A percentile compares a stretch with the other conserved stretches of the same genome.
phyloP scores from a whole-genome alignment of 2,113 vertebrate genomes.

The Pterocles orientalis region DNA sequence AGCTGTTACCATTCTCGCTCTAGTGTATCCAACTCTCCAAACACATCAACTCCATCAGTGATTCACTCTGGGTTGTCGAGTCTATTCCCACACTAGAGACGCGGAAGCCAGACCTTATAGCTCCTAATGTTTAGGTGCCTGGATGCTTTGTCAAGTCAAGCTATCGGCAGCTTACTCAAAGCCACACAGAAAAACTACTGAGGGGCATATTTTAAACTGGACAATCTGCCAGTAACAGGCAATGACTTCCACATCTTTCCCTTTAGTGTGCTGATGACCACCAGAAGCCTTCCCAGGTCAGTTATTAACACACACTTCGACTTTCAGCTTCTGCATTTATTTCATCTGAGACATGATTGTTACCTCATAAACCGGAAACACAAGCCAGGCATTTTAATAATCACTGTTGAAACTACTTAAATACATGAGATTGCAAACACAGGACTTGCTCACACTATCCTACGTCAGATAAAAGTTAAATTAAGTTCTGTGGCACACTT shows the following conservation, averaged over 20 bases:
- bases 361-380: slow-evolving; percentile 60
- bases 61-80: background rate
- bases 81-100: background rate
- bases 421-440: slow-evolving; percentile 13
- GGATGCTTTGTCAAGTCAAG: background rate
- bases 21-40: background rate
- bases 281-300: slow-evolving; percentile 10
- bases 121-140: background rate
- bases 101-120: background rate
- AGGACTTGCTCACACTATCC: slow-evolving; percentile 22
- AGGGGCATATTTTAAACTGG: background rate
- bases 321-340: slow-evolving; percentile 58
- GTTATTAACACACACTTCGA: background rate
- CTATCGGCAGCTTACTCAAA: background rate
- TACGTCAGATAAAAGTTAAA: slow-evolving; percentile 63
- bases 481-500: slow-evolving; percentile 34
- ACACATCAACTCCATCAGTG: background rate
- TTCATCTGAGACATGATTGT: background rate
- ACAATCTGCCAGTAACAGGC: background rate
- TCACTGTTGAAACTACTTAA: slow-evolving; percentile 18
- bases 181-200: background rate
- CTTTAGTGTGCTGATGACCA: background rate
- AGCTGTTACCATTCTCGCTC: background rate
- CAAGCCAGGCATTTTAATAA: slow-evolving; percentile 51
- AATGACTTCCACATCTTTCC: background rate